Conservation (phyloP, 2,113 vertebrate species). For the Bettongia penicillata region DNA sequence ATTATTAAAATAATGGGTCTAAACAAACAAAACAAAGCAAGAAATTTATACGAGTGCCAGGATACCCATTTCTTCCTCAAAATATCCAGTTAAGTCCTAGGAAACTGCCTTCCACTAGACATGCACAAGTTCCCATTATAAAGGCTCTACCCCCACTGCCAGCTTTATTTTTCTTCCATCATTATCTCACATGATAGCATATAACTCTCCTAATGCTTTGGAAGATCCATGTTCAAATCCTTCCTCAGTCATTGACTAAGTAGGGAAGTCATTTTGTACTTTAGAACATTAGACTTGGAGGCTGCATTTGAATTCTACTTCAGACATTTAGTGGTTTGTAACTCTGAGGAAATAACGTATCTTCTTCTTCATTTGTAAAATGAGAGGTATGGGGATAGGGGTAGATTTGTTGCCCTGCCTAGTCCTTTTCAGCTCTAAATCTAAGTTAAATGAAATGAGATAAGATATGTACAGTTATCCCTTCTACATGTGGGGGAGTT, state of each 20-base stretch:
- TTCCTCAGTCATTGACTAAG: neutral
- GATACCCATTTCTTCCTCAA: neutral
- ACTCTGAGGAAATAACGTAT: neutral
- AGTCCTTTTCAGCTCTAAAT: neutral
- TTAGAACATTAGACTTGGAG: neutral
- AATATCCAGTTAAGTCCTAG: neutral
- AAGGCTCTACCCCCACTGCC: neutral
- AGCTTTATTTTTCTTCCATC: neutral
- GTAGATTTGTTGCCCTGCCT: neutral
- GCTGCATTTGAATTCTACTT: neutral
- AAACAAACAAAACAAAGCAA: neutral
- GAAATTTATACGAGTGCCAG: neutral
- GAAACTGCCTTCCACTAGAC: neutral
- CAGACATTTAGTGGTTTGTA: neutral
- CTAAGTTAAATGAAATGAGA: neutral
- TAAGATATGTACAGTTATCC: neutral
- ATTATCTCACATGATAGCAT: neutral
- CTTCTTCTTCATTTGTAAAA: neutral
- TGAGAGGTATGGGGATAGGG: neutral
- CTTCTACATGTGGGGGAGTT: too few relatives aligned
- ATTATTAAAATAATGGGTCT: neutral
- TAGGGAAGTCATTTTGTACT: neutral
- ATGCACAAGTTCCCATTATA: neutral
- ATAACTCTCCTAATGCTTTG: neutral
- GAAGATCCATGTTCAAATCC: neutral